phyloP scores from a whole-genome alignment of 2,888 invertebrate species.

The Cryptocephalus moraei region DNA sequence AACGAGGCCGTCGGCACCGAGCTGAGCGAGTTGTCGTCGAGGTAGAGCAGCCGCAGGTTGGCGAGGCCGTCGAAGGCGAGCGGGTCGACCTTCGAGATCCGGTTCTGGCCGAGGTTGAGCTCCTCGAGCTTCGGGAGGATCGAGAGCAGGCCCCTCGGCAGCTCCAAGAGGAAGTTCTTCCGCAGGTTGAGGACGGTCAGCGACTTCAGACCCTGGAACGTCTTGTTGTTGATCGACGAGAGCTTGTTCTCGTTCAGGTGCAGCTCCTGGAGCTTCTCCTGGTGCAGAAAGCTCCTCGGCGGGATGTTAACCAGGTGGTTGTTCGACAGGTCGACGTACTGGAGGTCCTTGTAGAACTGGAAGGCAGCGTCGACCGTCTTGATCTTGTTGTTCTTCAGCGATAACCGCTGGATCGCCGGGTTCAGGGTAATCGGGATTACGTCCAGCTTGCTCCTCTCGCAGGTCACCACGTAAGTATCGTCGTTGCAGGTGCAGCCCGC shows the following conservation, averaged over 20 bases:
- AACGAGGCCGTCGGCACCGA: slow-evolving; percentile 67
- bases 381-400: slow-evolving; percentile 76
- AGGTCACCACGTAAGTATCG: slow-evolving; percentile 76
- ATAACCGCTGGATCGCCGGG: slow-evolving; percentile 78
- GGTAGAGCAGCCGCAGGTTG: slow-evolving; percentile 66
- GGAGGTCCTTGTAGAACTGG: slow-evolving; percentile 80
- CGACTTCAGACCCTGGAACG: slow-evolving; percentile 68
- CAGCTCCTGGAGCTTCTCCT: slow-evolving; percentile 71
- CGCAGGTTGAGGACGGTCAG: slow-evolving; percentile 72
- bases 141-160: slow-evolving; percentile 64
- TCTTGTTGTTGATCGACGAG: slow-evolving; percentile 66
- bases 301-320: slow-evolving; percentile 79
- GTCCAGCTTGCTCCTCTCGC: slow-evolving; percentile 76
- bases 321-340: slow-evolving; percentile 72
- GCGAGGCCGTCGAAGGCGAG: slow-evolving; percentile 66
- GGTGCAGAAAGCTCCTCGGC: slow-evolving; percentile 65
- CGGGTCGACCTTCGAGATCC: slow-evolving; percentile 69
- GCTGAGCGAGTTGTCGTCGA: slow-evolving; percentile 76
- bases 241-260: slow-evolving; percentile 80
- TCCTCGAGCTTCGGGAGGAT: slow-evolving; percentile 70
- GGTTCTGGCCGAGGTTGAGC: slow-evolving; percentile 75
- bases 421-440: slow-evolving; percentile 85
- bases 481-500: slow-evolving; percentile 82
- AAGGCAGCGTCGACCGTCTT: slow-evolving; percentile 83
- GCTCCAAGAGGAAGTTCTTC: slow-evolving; percentile 71